Percentiles rank a stretch among this genome's conserved stretches.
Evolutionary conservation across 1,140 invertebrate genomes (phyloP).

Genomic region (Papilio helenus): DNA sequence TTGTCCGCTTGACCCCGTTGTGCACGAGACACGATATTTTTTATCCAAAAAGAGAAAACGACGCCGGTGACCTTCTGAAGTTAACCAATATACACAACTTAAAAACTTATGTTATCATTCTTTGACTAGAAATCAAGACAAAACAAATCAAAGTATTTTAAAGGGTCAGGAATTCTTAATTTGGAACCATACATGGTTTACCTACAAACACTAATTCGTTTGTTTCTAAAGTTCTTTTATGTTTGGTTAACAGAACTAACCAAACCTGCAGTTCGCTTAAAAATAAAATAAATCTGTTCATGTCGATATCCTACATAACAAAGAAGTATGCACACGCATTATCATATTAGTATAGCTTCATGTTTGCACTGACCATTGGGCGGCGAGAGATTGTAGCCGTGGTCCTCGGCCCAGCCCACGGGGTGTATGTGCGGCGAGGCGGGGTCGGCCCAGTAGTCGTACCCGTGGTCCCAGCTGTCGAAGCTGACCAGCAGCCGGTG

Average conservation of each 20-base stretch:
- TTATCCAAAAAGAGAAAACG: conserved; percentile 7
- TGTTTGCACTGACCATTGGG: conserved; percentile 88
- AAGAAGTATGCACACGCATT: too few species aligned
- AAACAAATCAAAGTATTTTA: neutral
- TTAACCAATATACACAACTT: conserved; percentile 1
- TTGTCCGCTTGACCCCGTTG: conserved; percentile 11
- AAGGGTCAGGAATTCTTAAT: neutral
- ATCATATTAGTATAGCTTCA: too few species aligned
- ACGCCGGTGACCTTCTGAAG: neutral
- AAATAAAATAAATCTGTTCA: too few species aligned
- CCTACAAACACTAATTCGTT: neutral
- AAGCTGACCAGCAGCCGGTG: conserved; percentile 95
- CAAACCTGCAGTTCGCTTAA: too few species aligned
- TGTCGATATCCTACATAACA: too few species aligned
- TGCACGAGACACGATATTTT: neutral
- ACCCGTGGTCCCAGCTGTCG: conserved; percentile 96
- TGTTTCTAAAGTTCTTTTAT: too few species aligned
- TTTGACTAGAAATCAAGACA: neutral
- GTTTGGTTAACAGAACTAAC: too few species aligned
- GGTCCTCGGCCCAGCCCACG: conserved; percentile 95
- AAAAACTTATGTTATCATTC: neutral
- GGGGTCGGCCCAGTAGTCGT: conserved; percentile 96
- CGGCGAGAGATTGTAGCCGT: conserved; percentile 90
- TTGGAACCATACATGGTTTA: neutral
- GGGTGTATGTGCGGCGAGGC: conserved; percentile 96